phyloP scores from a whole-genome alignment of 2,113 vertebrate species.

The Cephalopholis sonnerati region DNA sequence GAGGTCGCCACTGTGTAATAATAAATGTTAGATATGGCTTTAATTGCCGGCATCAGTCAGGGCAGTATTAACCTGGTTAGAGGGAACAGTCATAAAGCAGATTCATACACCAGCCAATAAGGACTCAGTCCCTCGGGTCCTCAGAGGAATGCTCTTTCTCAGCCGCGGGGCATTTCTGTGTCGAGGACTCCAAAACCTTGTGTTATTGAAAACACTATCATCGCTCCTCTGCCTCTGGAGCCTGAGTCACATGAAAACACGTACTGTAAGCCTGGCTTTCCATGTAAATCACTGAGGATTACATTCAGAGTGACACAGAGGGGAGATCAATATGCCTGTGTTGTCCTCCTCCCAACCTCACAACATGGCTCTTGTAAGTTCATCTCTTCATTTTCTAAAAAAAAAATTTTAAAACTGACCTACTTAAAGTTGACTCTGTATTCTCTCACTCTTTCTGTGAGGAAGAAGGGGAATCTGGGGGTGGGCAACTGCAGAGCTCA shows the following conservation, averaged over 20 bases:
- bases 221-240: slow-evolving; percentile 34
- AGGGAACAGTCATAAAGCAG: slow-evolving; percentile 36
- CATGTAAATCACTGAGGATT: slow-evolving; percentile 40
- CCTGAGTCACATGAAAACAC: slow-evolving; percentile 41
- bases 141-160: slow-evolving; percentile 37
- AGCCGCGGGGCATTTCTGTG: slow-evolving; percentile 56
- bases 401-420: slow-evolving; percentile 66
- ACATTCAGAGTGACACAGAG: slow-evolving; percentile 41
- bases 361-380: slow-evolving; percentile 43
- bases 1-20: slow-evolving; percentile 47
- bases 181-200: slow-evolving; percentile 39
- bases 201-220: slow-evolving; percentile 59
- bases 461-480: slow-evolving; percentile 50
- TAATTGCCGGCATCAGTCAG: slow-evolving; percentile 72
- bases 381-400: slow-evolving; percentile 38
- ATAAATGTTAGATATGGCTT: slow-evolving; percentile 59
- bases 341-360: slow-evolving; percentile 36
- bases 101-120: slow-evolving; percentile 55
- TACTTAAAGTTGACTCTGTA: slow-evolving; percentile 71
- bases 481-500: slow-evolving; percentile 56
- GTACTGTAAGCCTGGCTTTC: slow-evolving; percentile 38
- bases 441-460: slow-evolving; percentile 51
- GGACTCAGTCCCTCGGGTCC: slow-evolving; percentile 37
- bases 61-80: slow-evolving; percentile 59
- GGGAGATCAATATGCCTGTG: slow-evolving; percentile 57